A percentile compares a stretch with the other conserved stretches of the same genome.
phyloP scores from a whole-genome alignment of 1,140 invertebrate genomes.

The Bombus soroeensis region DNA sequence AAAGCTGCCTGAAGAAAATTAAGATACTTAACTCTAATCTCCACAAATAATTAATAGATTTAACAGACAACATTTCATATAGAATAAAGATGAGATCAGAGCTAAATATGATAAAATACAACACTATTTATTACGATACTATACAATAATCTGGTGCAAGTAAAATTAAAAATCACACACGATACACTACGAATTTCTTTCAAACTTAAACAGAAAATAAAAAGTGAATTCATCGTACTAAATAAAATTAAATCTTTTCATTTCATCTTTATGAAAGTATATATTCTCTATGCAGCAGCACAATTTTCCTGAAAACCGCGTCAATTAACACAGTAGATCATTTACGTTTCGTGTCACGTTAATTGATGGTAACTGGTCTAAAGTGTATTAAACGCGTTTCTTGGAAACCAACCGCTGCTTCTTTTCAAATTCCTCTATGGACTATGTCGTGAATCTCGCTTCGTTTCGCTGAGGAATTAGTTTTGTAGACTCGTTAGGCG shows the following conservation, averaged over 20 bases:
- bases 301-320: not conserved
- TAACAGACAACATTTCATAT: not conserved
- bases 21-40: not conserved
- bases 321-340: not conserved
- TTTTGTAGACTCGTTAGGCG: constrained; percentile 27
- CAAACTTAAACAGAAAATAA: not conserved
- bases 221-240: not conserved
- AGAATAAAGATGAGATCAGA: not conserved
- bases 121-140: not conserved
- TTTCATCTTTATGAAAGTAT: too few relatives aligned
- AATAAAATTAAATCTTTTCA: not conserved
- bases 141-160: not conserved
- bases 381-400: constrained; percentile 27
- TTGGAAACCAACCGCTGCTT: not conserved
- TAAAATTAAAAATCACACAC: not conserved
- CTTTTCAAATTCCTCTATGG: constrained; percentile 30
- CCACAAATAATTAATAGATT: not conserved
- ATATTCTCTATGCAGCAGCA: not conserved
- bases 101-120: not conserved
- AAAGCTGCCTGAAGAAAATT: not conserved
- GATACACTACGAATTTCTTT: not conserved
- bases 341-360: not conserved
- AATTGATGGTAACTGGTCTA: constrained; percentile 5
- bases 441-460: not conserved
- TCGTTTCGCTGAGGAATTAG: constrained; percentile 5